phyloP scores from a whole-genome alignment of 2,113 vertebrate species.

The Lontra canadensis region DNA sequence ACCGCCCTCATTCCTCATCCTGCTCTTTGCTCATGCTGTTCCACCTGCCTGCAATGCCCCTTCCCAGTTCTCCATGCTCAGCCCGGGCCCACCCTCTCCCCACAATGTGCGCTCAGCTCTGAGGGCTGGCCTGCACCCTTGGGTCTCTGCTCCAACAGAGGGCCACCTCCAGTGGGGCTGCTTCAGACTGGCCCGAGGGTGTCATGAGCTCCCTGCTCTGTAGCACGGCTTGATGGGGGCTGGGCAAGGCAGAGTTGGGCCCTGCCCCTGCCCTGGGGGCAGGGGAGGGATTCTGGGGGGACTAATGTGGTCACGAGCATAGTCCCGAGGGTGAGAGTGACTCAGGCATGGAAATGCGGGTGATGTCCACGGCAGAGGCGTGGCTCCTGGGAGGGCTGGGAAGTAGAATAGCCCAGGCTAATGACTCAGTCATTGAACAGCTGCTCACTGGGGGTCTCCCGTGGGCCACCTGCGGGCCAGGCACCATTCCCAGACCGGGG shows the following conservation, averaged over 20 bases:
- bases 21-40: background rate
- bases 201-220: background rate
- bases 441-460: background rate
- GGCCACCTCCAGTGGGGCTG: background rate
- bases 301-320: background rate
- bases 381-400: accelerated
- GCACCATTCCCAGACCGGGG: too few species aligned
- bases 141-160: background rate
- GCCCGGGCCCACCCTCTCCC: background rate
- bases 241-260: background rate
- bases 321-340: background rate
- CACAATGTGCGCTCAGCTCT: accelerated
- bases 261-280: background rate
- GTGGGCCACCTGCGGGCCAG: accelerated
- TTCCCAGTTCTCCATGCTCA: background rate
- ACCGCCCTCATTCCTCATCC: background rate
- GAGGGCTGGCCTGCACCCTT: background rate
- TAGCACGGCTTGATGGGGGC: background rate
- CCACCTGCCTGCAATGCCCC: background rate
- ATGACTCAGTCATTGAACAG: background rate
- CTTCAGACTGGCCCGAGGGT: background rate
- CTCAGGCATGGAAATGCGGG: background rate
- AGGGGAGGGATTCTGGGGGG: background rate
- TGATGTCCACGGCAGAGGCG: background rate
- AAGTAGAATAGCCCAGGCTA: accelerated